A percentile compares a stretch with the other conserved stretches of the same genome.
phyloP scores from a whole-genome alignment of 2,797 vertebrate species.

The Menidia menidia region DNA sequence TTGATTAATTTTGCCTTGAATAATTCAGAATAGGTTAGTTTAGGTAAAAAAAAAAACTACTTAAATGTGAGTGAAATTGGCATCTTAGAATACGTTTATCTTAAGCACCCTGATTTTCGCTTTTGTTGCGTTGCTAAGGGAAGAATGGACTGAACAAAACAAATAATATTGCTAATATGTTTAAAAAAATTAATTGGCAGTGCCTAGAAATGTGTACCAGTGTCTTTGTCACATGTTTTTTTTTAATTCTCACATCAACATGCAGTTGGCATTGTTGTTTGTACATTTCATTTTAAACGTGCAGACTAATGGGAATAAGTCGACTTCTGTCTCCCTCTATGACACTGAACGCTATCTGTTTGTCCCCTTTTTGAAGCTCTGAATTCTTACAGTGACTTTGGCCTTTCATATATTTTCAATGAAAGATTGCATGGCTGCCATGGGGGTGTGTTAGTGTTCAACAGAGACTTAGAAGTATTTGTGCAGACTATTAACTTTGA shows the following conservation, averaged over 20 bases:
- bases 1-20: not conserved
- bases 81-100: slow-evolving; percentile 5
- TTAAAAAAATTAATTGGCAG: not conserved
- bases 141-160: not conserved
- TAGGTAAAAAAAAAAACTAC: not conserved
- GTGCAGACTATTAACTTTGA: not conserved
- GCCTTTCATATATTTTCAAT: not conserved
- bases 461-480: not conserved
- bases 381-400: not conserved
- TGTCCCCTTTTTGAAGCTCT: not conserved
- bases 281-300: not conserved
- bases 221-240: not conserved
- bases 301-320: not conserved
- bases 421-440: not conserved
- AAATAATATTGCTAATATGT: not conserved
- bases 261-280: not conserved
- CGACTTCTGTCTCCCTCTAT: not conserved
- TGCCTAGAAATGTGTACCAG: not conserved
- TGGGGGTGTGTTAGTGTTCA: not conserved
- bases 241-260: not conserved
- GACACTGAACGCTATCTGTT: not conserved
- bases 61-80: slow-evolving; percentile 8
- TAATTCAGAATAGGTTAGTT: slow-evolving; percentile 7
- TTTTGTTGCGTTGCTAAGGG: not conserved
- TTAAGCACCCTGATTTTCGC: not conserved